Evolutionary conservation across 2,888 invertebrate genomes (phyloP), one percentile per base, ranked within the genome.

Genomic region (Blastobasis adustella): DNA sequence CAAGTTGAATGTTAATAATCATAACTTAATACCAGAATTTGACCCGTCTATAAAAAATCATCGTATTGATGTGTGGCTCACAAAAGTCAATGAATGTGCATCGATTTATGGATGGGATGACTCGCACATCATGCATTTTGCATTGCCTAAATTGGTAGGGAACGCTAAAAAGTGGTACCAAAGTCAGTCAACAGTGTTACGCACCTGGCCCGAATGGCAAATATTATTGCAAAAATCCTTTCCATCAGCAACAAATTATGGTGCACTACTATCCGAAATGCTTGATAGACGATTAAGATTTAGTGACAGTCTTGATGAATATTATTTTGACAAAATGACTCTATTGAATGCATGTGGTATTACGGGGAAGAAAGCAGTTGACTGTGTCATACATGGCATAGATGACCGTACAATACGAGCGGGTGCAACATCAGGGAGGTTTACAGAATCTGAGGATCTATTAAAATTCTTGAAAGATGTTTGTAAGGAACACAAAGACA

Each of bases 181-280:
- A 49, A 58, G 60, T 5, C 48, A 55, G 4, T 40, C 55, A 4
- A 49, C 54, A 3, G 50, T 58, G 9, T n/a, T 58, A n/a, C 57
- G 53, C 46, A 48, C 54, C 0, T 62, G 62, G 58, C 39, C 9
- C 7, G 58, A 62, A 36, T 60, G 62, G 60, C 55, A 59, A 48
- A 45, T 7, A 5, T 6, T 10, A 23, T 41, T 47, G 6, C 23
- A 10, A 10, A 10, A 40, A 47, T 5, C 60, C 5, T 60, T 60
- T 45, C 60, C 58, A 7, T 55, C 55, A 7, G 55, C 56, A 59
- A 56, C 46, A 10, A 39, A 47, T 10, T 58, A 58, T 48, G 58
- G 57, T 7, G 55, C 36, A 9, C 39, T 58, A n/a, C 53, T 58
- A 50, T 42, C 55, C 5, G 61, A 59, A n/a, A 61, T 61, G 58